Evolutionary conservation across 2,797 vertebrate genomes (phyloP).

Genomic region (Pitangus sulphuratus): DNA sequence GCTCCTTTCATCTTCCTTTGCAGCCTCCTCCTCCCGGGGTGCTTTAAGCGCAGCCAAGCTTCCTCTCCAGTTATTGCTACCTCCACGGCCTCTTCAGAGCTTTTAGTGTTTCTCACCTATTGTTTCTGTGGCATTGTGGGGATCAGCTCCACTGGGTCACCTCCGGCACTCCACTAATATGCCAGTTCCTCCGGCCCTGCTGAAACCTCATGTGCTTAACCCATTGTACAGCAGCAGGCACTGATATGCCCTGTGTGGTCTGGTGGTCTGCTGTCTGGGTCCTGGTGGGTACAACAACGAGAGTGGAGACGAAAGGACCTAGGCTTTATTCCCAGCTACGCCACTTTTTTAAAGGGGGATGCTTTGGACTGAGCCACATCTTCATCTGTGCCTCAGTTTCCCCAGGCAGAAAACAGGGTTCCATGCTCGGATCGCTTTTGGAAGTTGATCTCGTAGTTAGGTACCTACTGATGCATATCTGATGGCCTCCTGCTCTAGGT

Average conservation of each 20-base stretch:
- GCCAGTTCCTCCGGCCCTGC: background rate
- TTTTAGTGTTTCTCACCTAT: background rate
- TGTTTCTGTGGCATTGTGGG: background rate
- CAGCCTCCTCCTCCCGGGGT: background rate
- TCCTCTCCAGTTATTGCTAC: background rate
- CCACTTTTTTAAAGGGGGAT: background rate
- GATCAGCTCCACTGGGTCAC: background rate
- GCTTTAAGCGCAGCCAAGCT: background rate
- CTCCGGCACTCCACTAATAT: background rate
- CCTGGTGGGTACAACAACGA: background rate
- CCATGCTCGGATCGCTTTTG: background rate
- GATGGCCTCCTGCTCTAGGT: background rate
- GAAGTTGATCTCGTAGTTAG: background rate
- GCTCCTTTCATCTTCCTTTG: constrained; percentile 17
- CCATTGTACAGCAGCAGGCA: background rate
- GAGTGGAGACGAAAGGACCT: background rate
- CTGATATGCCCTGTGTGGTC: rapidly evolving
- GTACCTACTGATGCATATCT: background rate
- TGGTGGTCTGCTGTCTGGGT: background rate
- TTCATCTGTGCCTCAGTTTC: background rate
- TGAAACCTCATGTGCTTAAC: background rate
- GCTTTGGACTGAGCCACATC: background rate
- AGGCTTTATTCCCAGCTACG: background rate
- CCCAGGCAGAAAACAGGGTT: background rate
- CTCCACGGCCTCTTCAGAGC: background rate